Conservation (phyloP, 2,113 vertebrate genomes). For the Apeltes quadracus region DNA sequence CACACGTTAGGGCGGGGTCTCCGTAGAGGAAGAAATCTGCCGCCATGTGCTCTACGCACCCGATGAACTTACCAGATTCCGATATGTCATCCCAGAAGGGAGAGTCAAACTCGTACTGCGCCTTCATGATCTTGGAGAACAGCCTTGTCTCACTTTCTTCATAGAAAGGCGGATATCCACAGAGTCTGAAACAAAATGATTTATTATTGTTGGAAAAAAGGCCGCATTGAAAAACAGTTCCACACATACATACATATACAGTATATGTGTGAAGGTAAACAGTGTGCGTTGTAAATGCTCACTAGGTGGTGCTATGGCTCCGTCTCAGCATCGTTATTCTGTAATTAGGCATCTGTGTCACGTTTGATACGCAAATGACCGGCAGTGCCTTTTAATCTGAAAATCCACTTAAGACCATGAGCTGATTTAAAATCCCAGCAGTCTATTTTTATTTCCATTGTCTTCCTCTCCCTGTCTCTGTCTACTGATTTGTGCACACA, state of each 20-base stretch:
- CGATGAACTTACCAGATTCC: constrained; percentile 85
- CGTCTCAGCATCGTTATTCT: neutral
- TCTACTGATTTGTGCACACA: neutral
- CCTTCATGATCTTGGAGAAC: constrained; percentile 97
- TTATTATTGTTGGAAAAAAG: neutral
- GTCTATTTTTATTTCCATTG: neutral
- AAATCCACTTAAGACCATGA: constrained; percentile 12
- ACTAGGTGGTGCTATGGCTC: constrained; percentile 41
- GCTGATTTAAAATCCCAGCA: neutral
- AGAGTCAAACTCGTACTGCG: constrained; percentile 95
- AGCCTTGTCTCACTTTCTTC: constrained; percentile 94
- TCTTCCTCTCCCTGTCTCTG: neutral
- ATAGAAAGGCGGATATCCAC: constrained; percentile 96
- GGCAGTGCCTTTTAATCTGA: constrained; percentile 21
- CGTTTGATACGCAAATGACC: neutral
- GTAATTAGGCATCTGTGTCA: constrained; percentile 17
- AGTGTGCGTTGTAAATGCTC: neutral
- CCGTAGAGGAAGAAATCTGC: neutral
- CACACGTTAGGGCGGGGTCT: neutral
- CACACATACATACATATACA: neutral
- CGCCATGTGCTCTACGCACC: accelerated
- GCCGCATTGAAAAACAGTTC: neutral
- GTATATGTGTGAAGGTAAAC: neutral
- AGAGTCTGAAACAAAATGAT: constrained; percentile 81
- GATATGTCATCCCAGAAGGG: constrained; percentile 98